phyloP scores from a whole-genome alignment of 1,140 invertebrate genomes.

The Bombus impatiens region DNA sequence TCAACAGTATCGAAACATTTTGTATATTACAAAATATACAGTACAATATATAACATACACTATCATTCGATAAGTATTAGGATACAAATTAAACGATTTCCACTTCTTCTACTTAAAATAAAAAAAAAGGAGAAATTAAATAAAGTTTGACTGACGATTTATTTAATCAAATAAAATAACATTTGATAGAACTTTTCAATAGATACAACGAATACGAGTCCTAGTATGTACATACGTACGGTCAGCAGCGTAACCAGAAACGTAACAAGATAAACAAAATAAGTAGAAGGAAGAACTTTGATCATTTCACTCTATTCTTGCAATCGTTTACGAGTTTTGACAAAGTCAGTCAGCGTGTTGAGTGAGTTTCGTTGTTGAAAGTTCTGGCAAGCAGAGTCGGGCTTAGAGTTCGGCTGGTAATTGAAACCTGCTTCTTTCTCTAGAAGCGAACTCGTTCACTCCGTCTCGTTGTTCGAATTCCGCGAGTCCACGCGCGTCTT shows the following conservation, averaged over 20 bases:
- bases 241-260: background rate
- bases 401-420: background rate
- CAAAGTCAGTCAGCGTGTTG: background rate
- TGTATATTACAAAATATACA: no score
- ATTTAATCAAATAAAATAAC: no score
- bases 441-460: background rate
- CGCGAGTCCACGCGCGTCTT: constrained; percentile 24
- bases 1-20: background rate
- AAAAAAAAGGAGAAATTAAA: no score
- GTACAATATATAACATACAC: no score
- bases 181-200: no score
- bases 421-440: constrained; percentile 29
- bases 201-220: no score
- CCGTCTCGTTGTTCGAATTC: constrained; percentile 35
- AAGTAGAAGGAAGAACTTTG: background rate
- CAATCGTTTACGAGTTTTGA: no score
- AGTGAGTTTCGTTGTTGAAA: background rate
- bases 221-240: no score
- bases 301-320: background rate
- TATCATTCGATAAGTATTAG: no score
- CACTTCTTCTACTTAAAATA: no score
- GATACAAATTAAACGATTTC: no score
- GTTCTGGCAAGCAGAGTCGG: background rate
- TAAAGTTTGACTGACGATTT: no score
- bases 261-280: background rate